Percentiles rank a stretch among this genome's conserved stretches.
These are phyloP conservation scores for Cynoglossus semilaevis DNA, from an alignment of 2,113 vertebrate species.

Conservation along the genomic window DNA sequence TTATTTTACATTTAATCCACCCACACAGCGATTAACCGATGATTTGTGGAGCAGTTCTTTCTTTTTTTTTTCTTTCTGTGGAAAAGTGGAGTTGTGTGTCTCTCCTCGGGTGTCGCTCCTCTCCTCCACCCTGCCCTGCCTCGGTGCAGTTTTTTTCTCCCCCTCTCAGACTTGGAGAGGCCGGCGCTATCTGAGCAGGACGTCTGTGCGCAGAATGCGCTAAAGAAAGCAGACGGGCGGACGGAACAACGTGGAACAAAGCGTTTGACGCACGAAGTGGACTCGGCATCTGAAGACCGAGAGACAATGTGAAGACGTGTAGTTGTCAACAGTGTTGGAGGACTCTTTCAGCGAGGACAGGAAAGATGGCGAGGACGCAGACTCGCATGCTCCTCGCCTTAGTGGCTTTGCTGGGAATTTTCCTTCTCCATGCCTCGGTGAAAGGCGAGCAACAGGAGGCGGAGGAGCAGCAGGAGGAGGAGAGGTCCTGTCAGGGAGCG, in stretches of 20 bases:
- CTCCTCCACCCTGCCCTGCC: slow-evolving; percentile 55
- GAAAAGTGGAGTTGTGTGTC: slow-evolving; percentile 63
- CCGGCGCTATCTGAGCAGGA: slow-evolving; percentile 40
- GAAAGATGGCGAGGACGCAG: slow-evolving; percentile 83
- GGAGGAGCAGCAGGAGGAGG: slow-evolving; percentile 64
- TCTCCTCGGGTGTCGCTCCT: slow-evolving; percentile 67
- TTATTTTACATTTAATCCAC: background rate
- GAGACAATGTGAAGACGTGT: slow-evolving; percentile 58
- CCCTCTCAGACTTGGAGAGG: slow-evolving; percentile 38
- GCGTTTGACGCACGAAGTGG: background rate
- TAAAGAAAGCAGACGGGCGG: background rate
- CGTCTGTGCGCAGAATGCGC: slow-evolving; percentile 25
- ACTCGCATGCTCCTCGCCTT: slow-evolving; percentile 56
- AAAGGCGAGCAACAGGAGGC: slow-evolving; percentile 56
- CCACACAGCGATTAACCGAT: background rate
- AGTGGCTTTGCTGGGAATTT: slow-evolving; percentile 65
- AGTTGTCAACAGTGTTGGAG: slow-evolving; percentile 37
- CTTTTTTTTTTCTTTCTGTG: background rate
- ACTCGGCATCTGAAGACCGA: no score
- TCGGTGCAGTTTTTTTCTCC: slow-evolving; percentile 23
- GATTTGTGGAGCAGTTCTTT: background rate
- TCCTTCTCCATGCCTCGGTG: slow-evolving; percentile 57
- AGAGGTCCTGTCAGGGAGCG: slow-evolving; percentile 83
- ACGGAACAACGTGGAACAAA: background rate
- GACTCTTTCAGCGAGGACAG: slow-evolving; percentile 33